Percentiles rank a stretch among this genome's conserved stretches.
These are phyloP conservation scores for Tachycineta bicolor DNA, from an alignment of 2,113 vertebrate species.

Conservation along the genomic window DNA sequence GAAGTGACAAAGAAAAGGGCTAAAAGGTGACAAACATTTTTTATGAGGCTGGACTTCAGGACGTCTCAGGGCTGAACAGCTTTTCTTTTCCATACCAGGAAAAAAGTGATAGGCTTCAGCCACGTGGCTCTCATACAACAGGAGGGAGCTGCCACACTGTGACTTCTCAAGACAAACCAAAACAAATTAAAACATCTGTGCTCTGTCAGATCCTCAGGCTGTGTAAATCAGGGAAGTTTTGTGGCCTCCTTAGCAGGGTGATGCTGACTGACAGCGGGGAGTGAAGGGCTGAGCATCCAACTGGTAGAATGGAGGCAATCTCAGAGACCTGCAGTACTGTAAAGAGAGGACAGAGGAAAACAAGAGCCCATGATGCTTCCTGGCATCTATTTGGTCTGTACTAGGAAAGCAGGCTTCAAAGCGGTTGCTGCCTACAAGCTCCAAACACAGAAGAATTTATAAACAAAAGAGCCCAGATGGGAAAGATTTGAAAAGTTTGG, in stretches of 20 bases:
- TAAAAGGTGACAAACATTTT: conserved; percentile 34
- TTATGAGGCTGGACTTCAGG: not conserved
- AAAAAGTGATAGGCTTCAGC: not conserved
- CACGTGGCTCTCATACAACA: not conserved
- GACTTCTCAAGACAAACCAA: not conserved
- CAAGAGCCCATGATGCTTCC: not conserved
- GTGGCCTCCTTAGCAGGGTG: not conserved
- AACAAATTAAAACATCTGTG: not conserved
- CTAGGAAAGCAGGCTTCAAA: not conserved
- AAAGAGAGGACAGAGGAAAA: not conserved
- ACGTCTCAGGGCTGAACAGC: not conserved
- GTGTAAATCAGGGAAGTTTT: not conserved
- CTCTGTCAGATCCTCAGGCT: not conserved
- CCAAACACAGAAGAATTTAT: not conserved
- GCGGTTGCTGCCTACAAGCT: not conserved
- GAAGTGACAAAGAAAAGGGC: not conserved
- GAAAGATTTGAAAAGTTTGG: conserved; percentile 14
- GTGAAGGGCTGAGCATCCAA: not conserved
- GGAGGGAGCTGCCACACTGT: not conserved
- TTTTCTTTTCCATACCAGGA: not conserved
- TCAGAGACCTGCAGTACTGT: not conserved
- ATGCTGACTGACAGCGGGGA: not conserved
- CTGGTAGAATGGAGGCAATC: not conserved
- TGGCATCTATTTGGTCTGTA: not conserved
- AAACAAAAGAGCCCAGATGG: not conserved